Conservation (phyloP, 2,888 invertebrate genomes). For the Dromius quadrimaculatus region DNA sequence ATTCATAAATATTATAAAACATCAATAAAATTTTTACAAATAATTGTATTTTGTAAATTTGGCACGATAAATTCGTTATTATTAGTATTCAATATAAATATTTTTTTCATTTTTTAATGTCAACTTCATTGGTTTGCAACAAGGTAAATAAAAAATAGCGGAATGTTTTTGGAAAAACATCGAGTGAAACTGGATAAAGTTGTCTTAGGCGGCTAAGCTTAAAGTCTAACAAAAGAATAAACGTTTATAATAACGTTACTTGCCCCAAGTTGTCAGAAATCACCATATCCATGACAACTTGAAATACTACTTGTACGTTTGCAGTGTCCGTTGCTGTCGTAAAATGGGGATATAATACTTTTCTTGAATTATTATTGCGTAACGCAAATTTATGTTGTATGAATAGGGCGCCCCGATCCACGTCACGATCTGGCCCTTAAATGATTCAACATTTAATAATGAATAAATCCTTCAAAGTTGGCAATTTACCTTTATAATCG, state of each 20-base stretch:
- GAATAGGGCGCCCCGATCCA: conserved; percentile 73
- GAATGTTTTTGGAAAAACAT: too few relatives aligned
- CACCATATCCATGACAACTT: conserved; percentile 76
- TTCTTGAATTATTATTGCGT: conserved; percentile 70
- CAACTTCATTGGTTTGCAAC: too few relatives aligned
- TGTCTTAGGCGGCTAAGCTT: too few relatives aligned
- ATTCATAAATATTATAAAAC: too few relatives aligned
- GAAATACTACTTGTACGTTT: conserved; percentile 75
- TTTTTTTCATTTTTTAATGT: too few relatives aligned
- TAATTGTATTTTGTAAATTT: too few relatives aligned
- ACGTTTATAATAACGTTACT: conserved; percentile 68
- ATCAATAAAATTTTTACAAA: too few relatives aligned
- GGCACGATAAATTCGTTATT: too few relatives aligned
- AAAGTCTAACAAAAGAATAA: too few relatives aligned
- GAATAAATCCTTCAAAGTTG: conserved; percentile 39
- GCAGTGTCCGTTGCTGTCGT: conserved; percentile 77
- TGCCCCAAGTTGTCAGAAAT: conserved; percentile 73
- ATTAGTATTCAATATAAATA: too few relatives aligned
- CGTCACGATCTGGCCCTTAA: conserved; percentile 73
- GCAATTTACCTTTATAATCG: conserved; percentile 70
- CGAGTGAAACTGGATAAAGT: too few relatives aligned
- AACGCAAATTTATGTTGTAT: conserved; percentile 74
- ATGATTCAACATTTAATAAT: conserved; percentile 38
- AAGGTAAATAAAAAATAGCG: too few relatives aligned
- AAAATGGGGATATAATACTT: conserved; percentile 75